Evolutionary conservation across 1,140 invertebrate genomes (phyloP).

Genomic region (Anoplolepis gracilipes): DNA sequence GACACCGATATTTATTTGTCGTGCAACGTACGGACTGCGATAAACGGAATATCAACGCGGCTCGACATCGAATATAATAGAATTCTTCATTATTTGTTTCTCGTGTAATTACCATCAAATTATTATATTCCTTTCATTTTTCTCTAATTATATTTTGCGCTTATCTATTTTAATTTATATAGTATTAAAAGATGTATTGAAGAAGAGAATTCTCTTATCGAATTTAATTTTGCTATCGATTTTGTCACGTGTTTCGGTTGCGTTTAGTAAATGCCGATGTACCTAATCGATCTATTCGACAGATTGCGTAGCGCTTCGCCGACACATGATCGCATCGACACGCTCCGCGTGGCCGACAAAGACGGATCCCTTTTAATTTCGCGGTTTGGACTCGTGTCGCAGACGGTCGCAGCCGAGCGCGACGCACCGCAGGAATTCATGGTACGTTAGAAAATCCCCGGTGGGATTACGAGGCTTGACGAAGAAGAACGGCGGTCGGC

Average conservation of each 20-base stretch:
- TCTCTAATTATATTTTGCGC: neutral
- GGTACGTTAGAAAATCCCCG: constrained; percentile 65
- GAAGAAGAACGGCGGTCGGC: constrained; percentile 60
- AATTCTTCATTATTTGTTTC: neutral
- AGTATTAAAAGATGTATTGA: neutral
- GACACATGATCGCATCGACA: constrained; percentile 9
- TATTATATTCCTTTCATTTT: neutral
- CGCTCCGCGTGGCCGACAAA: neutral
- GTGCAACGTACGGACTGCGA: neutral
- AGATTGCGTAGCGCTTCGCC: neutral
- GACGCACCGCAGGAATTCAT: constrained; percentile 52
- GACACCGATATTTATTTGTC: constrained; percentile 45
- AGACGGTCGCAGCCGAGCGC: constrained; percentile 36
- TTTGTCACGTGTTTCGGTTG: no score
- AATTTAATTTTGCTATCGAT: neutral
- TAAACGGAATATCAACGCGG: constrained; percentile 28
- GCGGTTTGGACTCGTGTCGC: constrained; percentile 23
- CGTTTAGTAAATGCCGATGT: neutral
- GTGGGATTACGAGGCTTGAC: constrained; percentile 58
- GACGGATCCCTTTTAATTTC: constrained; percentile 57
- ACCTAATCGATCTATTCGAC: neutral
- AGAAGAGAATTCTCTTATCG: neutral
- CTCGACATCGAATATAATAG: neutral
- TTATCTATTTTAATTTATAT: neutral
- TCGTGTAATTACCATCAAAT: neutral